A percentile compares a stretch with the other conserved stretches of the same genome.
These are phyloP conservation scores for Steinernema hermaphroditum DNA, from an alignment of 2,888 invertebrate species.

Conservation along the genomic window DNA sequence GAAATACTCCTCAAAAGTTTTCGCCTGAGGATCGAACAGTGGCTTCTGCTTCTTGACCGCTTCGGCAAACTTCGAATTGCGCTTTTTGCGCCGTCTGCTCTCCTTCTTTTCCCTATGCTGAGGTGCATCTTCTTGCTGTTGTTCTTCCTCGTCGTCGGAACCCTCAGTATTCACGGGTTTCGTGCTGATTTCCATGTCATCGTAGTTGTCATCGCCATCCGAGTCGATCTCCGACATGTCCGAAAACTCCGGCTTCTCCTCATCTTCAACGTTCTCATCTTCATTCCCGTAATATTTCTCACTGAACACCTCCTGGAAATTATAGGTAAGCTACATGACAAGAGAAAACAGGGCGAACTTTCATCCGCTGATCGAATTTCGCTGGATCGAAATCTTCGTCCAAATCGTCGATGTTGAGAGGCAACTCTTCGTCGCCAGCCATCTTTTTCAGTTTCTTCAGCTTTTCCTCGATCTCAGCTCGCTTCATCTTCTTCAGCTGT, in stretches of 20 bases:
- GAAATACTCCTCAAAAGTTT: constrained; percentile 82
- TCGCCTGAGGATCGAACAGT: constrained; percentile 78
- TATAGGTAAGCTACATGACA: not conserved
- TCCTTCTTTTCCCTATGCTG: constrained; percentile 39
- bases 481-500: constrained; percentile 74
- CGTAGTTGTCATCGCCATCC: constrained; percentile 16
- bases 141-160: constrained; percentile 69
- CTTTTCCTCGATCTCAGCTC: constrained; percentile 86
- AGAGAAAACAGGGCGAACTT: constrained; percentile 37
- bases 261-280: constrained; percentile 71
- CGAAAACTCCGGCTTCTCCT: constrained; percentile 80
- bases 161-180: constrained; percentile 26
- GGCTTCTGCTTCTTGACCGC: constrained; percentile 80
- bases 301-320: constrained; percentile 77
- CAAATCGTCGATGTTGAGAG: constrained; percentile 78
- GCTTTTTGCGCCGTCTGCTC: constrained; percentile 49
- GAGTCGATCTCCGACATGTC: constrained; percentile 68
- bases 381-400: constrained; percentile 71
- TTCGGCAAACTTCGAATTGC: constrained; percentile 77
- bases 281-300: constrained; percentile 82
- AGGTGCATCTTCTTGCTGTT: constrained; percentile 34
- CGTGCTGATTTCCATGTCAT: constrained; percentile 1
- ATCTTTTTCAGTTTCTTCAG: constrained; percentile 83
- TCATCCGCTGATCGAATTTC: constrained; percentile 62
- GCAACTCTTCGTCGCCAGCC: constrained; percentile 79